Conservation (phyloP, 2,113 vertebrate genomes). For the Sciurus niger region DNA sequence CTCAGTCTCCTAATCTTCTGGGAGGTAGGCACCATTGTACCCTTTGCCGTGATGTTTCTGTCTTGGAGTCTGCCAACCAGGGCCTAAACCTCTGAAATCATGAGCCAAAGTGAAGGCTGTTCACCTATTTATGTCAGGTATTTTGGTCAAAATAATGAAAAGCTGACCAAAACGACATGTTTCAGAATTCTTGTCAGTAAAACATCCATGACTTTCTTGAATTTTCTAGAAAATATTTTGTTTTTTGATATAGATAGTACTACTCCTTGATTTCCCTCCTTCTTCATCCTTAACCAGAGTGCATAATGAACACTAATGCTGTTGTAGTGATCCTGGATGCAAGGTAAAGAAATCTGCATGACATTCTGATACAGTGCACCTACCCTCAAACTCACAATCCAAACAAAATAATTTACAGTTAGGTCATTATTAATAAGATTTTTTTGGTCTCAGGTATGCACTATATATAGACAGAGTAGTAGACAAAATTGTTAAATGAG, state of each 20-base stretch:
- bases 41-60: too few relatives aligned
- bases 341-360: background rate
- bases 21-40: too few relatives aligned
- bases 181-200: background rate
- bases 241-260: background rate
- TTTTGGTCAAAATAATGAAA: too few relatives aligned
- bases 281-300: background rate
- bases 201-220: background rate
- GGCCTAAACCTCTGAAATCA: too few relatives aligned
- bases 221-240: background rate
- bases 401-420: background rate
- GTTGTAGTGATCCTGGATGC: too few relatives aligned
- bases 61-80: too few relatives aligned
- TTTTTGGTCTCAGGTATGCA: background rate
- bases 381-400: background rate
- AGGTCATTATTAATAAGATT: background rate
- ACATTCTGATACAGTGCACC: background rate
- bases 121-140: too few relatives aligned
- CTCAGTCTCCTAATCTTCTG: too few relatives aligned
- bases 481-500: background rate
- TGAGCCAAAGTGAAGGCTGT: too few relatives aligned
- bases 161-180: too few relatives aligned
- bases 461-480: background rate
- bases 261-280: background rate
- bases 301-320: background rate